Base-by-base conservation (phyloP, 2,888 invertebrate genomes). In the Nomada ruficornis region DNA sequence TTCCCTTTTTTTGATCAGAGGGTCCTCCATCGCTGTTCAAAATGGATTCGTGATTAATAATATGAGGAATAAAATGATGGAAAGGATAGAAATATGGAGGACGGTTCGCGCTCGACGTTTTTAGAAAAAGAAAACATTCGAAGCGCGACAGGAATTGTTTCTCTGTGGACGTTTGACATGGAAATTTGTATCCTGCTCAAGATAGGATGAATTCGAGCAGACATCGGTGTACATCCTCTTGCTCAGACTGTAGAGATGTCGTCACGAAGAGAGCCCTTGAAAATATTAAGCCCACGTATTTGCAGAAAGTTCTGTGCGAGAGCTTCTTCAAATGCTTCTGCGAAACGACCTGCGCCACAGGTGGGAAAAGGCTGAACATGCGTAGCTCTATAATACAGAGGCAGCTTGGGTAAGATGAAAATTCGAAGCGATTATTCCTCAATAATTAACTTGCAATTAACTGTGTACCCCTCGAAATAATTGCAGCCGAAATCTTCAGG, bases 331-430 rank as follows among this genome's bases (percentile, higher is more conserved):
- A 54, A 83, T 93, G 63, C 82, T 95, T 13, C 92, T 93, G 79
- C 81, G 95, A 95, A 86, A 94, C 95, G 89, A 95, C 95, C 85
- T 94, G 95, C 0, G 95, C 96, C 90, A 95, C 95, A 0, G 95
- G 26, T 26, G 26, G 94, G 0, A 94, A 94, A 2, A 94, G 94
- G 86, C 91, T 96, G 20, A 91, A 95, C 7, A 89, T 96, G 0
- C 92, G 94, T 83, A 96, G 96, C 0, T 94, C 94, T 72, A 95
- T 95, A 83, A 85, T 96, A 0, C 89, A 93, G 36, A 94, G 94
- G 36, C 90, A 93, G 90, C 92, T 94, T 68, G 90, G 93, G 95
- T 94, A 80, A 86, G 63, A 23, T 52, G 13, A 67, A 26, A 10
- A 36, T 7, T 10, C n/a, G 20, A 59, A 75, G 7, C 36, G 36